phyloP scores from a whole-genome alignment of 2,113 vertebrate species.

The Lontra canadensis region DNA sequence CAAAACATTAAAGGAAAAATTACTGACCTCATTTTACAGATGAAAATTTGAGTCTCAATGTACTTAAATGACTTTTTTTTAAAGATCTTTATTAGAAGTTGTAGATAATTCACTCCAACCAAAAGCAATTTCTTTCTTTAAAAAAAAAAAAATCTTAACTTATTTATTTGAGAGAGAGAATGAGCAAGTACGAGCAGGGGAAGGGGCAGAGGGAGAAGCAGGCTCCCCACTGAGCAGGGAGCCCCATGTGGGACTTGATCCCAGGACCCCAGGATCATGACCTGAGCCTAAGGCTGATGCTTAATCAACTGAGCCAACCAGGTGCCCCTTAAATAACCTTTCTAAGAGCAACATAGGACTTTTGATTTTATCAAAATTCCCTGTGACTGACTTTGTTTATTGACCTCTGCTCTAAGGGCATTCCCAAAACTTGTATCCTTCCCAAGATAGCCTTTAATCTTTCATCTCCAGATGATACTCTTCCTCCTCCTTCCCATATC shows the following conservation, averaged over 20 bases:
- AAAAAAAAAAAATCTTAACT: neutral
- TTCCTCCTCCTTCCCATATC: neutral
- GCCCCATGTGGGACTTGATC: neutral
- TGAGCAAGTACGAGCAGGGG: fast-evolving
- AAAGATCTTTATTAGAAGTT: neutral
- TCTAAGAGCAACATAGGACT: neutral
- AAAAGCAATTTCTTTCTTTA: neutral
- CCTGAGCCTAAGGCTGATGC: neutral
- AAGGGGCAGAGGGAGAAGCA: neutral
- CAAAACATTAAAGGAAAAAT: neutral
- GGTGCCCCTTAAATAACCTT: neutral
- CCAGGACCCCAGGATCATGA: neutral
- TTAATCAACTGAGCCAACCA: neutral
- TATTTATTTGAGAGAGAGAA: neutral
- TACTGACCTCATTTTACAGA: neutral
- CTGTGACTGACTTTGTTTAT: neutral
- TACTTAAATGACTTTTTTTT: neutral
- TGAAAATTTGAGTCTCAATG: neutral
- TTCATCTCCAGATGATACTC: neutral
- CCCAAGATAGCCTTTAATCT: neutral
- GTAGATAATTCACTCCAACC: neutral
- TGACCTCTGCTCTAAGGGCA: neutral
- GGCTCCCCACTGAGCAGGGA: neutral
- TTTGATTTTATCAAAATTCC: neutral
- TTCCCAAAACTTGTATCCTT: neutral